Evolutionary conservation across 2,797 vertebrate genomes (phyloP).

Genomic region (Labeo calbasu): DNA sequence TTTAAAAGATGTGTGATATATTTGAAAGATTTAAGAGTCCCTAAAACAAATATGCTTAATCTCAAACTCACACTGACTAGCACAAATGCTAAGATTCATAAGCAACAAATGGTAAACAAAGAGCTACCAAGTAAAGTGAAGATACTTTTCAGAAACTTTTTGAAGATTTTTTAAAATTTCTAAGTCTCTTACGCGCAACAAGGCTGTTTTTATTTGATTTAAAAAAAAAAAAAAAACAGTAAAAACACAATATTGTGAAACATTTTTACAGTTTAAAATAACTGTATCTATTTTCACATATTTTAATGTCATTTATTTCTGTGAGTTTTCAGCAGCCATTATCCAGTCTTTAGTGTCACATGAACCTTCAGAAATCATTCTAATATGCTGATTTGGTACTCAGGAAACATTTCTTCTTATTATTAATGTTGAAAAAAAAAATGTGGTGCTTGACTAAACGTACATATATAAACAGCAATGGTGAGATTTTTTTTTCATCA

Average conservation of each 20-base stretch:
- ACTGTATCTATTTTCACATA: neutral
- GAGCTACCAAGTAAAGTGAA: neutral
- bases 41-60: neutral
- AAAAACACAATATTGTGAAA: neutral
- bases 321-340: neutral
- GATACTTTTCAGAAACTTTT: too few relatives aligned
- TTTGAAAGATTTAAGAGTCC: neutral
- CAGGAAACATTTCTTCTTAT: neutral
- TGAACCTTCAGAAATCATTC: neutral
- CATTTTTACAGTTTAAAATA: neutral
- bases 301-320: neutral
- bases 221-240: too few relatives aligned
- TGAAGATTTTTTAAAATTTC: neutral
- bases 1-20: neutral
- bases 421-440: neutral
- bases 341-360: neutral
- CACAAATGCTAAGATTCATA: neutral
- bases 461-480: too few relatives aligned
- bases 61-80: neutral
- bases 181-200: neutral
- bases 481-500: neutral
- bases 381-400: neutral
- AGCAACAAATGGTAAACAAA: neutral
- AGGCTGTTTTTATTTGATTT: neutral
- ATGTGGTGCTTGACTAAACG: neutral